These are phyloP conservation scores for Gallinago solitaria DNA, from an alignment of 2,797 vertebrate genomes.

Conservation along the genomic window DNA sequence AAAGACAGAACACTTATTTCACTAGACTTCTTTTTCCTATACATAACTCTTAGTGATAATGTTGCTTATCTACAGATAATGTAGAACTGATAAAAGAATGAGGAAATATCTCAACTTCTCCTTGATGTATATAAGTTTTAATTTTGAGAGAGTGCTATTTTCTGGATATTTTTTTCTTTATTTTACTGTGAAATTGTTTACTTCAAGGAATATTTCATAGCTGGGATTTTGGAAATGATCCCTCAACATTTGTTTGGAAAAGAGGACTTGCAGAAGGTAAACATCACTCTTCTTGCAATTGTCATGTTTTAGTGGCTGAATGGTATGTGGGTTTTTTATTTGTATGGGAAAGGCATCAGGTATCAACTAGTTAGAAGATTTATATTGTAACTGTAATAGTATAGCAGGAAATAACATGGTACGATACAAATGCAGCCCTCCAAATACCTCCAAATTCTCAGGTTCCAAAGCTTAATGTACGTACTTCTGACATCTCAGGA, in stretches of 20 bases:
- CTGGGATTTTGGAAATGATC: conserved; percentile 4
- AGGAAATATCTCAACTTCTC: neutral
- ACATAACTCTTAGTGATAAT: neutral
- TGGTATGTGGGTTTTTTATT: neutral
- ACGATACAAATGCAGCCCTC: conserved; percentile 11
- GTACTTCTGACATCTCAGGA: conserved; percentile 48
- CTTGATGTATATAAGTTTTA: conserved; percentile 29
- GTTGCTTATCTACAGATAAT: neutral
- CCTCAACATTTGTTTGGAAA: neutral
- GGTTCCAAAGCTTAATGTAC: conserved; percentile 25
- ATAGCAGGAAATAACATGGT: neutral
- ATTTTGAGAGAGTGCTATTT: conserved; percentile 38
- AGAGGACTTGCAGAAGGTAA: neutral
- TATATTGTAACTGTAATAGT: neutral
- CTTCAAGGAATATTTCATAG: neutral
- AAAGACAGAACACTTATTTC: neutral
- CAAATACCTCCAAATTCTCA: conserved; percentile 60
- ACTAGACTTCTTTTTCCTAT: neutral
- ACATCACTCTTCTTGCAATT: neutral
- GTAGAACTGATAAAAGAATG: neutral
- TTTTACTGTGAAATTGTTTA: conserved; percentile 41
- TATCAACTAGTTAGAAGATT: conserved; percentile 34
- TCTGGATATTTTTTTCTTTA: conserved; percentile 16
- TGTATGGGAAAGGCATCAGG: conserved; percentile 11
- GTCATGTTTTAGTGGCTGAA: neutral